Evolutionary conservation across 2,888 invertebrate species (phyloP).

Genomic region (Prenolepis imparis): DNA sequence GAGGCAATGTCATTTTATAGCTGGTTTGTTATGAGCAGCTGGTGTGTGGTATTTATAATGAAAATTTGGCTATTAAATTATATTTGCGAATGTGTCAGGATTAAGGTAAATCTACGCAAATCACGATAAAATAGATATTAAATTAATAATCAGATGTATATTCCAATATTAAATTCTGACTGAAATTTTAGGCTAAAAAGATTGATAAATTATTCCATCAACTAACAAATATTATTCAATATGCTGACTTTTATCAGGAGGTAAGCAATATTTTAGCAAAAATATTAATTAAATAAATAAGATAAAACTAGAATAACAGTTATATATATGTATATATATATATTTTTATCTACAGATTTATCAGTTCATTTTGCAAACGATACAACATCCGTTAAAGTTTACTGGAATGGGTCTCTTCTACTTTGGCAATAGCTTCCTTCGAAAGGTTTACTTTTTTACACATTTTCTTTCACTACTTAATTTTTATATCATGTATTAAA

Average conservation of each 20-base stretch:
- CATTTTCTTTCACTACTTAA: not conserved
- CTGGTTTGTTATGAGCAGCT: not conserved
- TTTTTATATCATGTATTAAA: not conserved
- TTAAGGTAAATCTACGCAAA: conserved; percentile 23
- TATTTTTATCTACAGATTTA: not conserved
- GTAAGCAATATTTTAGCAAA: conserved; percentile 7
- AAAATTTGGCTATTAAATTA: not conserved
- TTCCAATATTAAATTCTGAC: not conserved
- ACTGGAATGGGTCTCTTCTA: conserved; percentile 26
- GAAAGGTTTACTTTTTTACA: not conserved
- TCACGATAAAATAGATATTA: not conserved
- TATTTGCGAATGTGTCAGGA: conserved; percentile 5
- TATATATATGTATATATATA: too few relatives aligned
- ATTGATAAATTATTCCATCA: conserved; percentile 18
- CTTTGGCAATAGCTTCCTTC: conserved; percentile 16
- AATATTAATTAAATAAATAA: too few relatives aligned
- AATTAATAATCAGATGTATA: not conserved
- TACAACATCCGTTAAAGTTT: not conserved
- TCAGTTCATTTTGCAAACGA: not conserved
- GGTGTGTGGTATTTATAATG: not conserved
- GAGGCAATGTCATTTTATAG: not conserved
- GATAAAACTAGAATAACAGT: too few relatives aligned
- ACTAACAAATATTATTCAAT: not conserved
- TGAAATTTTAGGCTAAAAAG: conserved; percentile 29
- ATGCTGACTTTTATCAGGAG: conserved; percentile 4